These are phyloP conservation scores for Cephus nigrinus DNA, from an alignment of 2,888 invertebrate species.

Conservation along the genomic window DNA sequence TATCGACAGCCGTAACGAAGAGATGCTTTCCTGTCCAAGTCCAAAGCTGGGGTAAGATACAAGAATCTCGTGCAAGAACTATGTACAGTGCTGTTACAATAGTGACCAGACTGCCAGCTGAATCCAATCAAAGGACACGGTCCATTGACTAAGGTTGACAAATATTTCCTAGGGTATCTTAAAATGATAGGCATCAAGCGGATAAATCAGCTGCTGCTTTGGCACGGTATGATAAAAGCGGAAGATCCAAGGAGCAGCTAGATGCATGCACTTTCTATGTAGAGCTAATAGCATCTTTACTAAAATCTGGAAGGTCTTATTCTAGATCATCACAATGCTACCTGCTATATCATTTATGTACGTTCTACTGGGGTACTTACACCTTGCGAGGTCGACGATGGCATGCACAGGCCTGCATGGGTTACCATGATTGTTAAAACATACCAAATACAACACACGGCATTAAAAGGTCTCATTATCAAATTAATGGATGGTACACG, in stretches of 20 bases:
- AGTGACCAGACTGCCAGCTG: background rate
- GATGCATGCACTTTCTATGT: constrained; percentile 25
- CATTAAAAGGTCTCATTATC: constrained; percentile 31
- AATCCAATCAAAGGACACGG: background rate
- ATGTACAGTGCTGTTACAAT: background rate
- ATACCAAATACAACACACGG: constrained; percentile 50
- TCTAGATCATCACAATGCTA: background rate
- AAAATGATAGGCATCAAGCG: background rate
- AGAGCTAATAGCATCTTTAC: constrained; percentile 9
- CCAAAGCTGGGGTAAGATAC: background rate
- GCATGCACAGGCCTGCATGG: constrained; percentile 84
- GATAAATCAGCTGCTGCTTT: background rate
- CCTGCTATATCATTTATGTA: constrained; percentile 9
- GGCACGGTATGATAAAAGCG: constrained; percentile 6
- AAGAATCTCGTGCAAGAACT: background rate
- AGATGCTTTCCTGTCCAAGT: background rate
- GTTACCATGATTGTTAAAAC: constrained; percentile 55
- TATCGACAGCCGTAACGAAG: background rate
- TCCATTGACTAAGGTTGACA: background rate
- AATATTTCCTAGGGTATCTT: background rate
- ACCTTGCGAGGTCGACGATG: constrained; percentile 88
- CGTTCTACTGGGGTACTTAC: constrained; percentile 76
- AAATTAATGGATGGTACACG: background rate
- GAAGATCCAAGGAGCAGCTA: constrained; percentile 29
- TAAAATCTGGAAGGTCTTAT: background rate